Base-by-base conservation (phyloP, 2,888 invertebrate species). In the Eupithecia insigniata region DNA sequence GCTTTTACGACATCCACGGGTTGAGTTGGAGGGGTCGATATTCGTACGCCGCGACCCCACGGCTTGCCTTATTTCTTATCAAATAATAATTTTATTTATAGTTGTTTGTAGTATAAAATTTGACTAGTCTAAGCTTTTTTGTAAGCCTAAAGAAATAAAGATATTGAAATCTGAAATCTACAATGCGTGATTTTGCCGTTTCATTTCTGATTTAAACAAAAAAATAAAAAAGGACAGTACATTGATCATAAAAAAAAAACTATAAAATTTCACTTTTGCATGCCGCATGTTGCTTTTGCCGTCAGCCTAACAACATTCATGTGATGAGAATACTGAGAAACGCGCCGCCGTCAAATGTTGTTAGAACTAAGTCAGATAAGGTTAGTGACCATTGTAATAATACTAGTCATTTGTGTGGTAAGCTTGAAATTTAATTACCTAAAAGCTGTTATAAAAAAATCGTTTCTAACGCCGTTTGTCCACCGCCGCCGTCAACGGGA, bases 321-420 rank as follows among this genome's bases (percentile, higher is more conserved):
- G 96, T 96, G 90, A 96, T 98, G 95, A 96, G 97, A 92, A 96
- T 96, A 86, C 96, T 98, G 83, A 96, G 97, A 91, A 96, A 97
- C 95, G 98, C 97, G 80, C 97, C 97, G 84, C 98, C 98, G 68
- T 98, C 98, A 82, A 96, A 97, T 95, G 93, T 97, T 91, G 96
- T 96, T 92, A 97, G 96, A 95, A 97, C 96, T 88, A 97, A 97
- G 92, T 98, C 98, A 30, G 97, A 96, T 87, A 97, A 97, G 97
- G 97, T 97, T 95, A 95, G 96, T 93, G 81, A 55, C 51, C 51
- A 55, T 12, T 26, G n/a, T n/a, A 55, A 26, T 26, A 26, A 26
- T 55, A 14, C 26, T 26, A 55, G 14, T 55, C 26, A 26, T 51
- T 51, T n/a, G 46, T 51, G 68, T 69, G 71, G 68, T 71, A 69